Percentiles rank a stretch among this genome's conserved stretches.
phyloP scores from a whole-genome alignment of 2,113 vertebrate genomes.

The Camelus bactrianus region DNA sequence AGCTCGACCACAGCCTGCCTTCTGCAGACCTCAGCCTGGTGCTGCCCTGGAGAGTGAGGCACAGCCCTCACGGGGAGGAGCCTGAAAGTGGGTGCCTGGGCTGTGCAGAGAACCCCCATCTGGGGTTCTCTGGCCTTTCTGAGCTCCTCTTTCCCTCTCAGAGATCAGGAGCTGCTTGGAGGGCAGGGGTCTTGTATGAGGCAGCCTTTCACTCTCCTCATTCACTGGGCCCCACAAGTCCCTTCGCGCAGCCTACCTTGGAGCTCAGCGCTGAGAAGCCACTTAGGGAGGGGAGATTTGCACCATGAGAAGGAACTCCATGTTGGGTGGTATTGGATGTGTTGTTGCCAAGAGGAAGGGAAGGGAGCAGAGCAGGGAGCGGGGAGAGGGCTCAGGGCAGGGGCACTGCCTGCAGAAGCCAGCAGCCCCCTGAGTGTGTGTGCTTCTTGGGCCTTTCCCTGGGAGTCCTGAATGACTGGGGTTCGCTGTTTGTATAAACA shows the following conservation, averaged over 20 bases:
- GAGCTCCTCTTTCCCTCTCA: not conserved
- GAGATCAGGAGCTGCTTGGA: not conserved
- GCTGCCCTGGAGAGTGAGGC: not conserved
- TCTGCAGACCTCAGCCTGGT: not conserved
- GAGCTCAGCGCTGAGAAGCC: not conserved
- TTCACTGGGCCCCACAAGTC: not conserved
- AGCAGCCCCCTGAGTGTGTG: not conserved
- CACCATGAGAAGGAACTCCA: not conserved
- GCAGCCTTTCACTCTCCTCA: not conserved
- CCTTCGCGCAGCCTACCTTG: not conserved
- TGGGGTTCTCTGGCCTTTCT: not conserved
- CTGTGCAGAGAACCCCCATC: not conserved
- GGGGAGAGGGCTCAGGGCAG: not conserved
- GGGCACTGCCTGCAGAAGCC: not conserved
- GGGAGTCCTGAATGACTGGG: not conserved
- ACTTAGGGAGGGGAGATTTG: not conserved
- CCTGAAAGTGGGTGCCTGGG: not conserved
- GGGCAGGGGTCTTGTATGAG: not conserved
- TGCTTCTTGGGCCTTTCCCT: not conserved
- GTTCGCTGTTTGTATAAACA: not conserved
- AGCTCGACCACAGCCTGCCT: not conserved
- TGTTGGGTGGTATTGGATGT: not conserved
- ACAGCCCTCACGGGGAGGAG: not conserved
- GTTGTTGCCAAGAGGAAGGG: not conserved
- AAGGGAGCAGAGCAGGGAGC: not conserved